Evolutionary conservation across 2,888 invertebrate genomes (phyloP), one percentile per base, ranked within the genome.

Genomic region (Colletes collaris): DNA sequence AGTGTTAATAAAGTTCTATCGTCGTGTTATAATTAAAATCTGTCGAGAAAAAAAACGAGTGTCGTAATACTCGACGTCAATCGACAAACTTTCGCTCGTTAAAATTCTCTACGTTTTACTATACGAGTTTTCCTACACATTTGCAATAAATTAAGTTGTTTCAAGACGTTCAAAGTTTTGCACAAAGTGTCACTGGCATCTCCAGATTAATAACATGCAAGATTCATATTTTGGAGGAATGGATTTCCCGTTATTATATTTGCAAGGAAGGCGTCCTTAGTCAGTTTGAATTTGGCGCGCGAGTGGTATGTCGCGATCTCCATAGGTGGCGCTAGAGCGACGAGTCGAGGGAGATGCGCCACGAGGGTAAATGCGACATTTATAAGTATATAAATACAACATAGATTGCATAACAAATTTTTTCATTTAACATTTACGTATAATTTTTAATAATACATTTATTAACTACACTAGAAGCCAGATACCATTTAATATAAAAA

Each of bases 1-100:
- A 58, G 62, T 75, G 49, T 63, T 62, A 75, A 75, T 75, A 63
- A 71, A 63, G 72, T 44, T 44, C 16, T 46, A 67, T 59, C 44
- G 35, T 3, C 65, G 44, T 55, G 60, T 35, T n/a, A 53, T 53
- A 68, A 68, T 60, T 73, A 73, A 68, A 59, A 53, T 52, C 10
- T 16, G 59, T 35, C 19, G 16, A 16, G 16, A 37, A 37, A 55
- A 63, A 69, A 69, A 13, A 52, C 40, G 53, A 64, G 37, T 64
- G 55, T 64, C 64, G 55, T 6, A 46, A 3, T 11, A 46, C 19
- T 19, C 10, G 40, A 4, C 55, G 35, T 46, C 55, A 27, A 44
- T 35, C n/a, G 46, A 11, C 35, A 44, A 53, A 27, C 27, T 27
- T 27, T 55, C 37, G 16, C 19, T 64, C 46, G 49, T 50, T 65